Conservation (phyloP, 2,888 invertebrate genomes). For the Rhagium mordax region DNA sequence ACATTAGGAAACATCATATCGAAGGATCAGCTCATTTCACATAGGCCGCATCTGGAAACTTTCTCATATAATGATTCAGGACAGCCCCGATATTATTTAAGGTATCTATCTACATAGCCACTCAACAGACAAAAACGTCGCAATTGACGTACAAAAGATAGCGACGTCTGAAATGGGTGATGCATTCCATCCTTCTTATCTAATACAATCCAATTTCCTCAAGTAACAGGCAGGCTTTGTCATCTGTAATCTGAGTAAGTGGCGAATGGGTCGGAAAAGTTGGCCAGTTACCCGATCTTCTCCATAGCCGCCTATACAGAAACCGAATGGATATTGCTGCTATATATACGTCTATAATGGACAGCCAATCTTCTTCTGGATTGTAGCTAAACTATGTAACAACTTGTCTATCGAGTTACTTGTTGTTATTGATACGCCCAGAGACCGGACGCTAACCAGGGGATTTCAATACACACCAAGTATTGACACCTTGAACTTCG, state of each 20-base stretch:
- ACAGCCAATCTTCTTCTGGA: conserved; percentile 32
- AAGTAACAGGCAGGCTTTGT: conserved; percentile 55
- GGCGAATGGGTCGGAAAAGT: conserved; percentile 61
- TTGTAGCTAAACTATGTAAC: conserved; percentile 6
- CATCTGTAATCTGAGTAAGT: conserved; percentile 61
- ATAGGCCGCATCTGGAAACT: background rate
- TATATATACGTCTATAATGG: conserved; percentile 54
- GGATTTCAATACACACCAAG: background rate
- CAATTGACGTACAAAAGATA: conserved; percentile 4
- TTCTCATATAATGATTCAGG: background rate
- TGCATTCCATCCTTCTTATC: conserved; percentile 53
- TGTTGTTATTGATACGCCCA: background rate
- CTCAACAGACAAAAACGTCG: background rate
- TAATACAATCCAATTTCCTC: conserved; percentile 58
- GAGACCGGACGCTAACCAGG: background rate
- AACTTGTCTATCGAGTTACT: conserved; percentile 9
- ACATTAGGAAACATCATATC: background rate
- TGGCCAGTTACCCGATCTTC: conserved; percentile 48
- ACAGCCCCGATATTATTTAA: background rate
- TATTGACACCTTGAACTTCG: background rate
- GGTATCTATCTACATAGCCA: background rate
- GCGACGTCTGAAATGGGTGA: conserved; percentile 2
- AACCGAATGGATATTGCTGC: conserved; percentile 62
- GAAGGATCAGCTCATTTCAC: background rate
- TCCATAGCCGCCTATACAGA: conserved; percentile 31